Evolutionary conservation across 2,113 vertebrate species (phyloP), one percentile per base, ranked within the genome.

Genomic region (Gallinago undulata): DNA sequence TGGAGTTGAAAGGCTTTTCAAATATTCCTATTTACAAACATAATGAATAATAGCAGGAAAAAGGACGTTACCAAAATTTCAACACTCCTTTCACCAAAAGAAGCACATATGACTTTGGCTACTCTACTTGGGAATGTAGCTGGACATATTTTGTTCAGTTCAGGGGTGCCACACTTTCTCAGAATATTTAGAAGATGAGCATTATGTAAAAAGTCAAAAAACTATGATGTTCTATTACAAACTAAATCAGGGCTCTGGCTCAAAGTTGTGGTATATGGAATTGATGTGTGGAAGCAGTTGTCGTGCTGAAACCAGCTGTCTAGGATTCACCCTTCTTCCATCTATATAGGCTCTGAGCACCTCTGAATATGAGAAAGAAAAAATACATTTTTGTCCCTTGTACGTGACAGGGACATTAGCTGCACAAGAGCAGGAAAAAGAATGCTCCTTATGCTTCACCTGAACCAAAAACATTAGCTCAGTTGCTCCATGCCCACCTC

Each of bases 271-370:
- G 10, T 47, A 13, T 24, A n/a, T 17, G 7, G 13, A 88, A 93
- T 86, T 17, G 2, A 6, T 19, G 21, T 13, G 5, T 35, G 19
- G 27, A 66, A 80, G 23, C 14, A 48, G 5, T 57, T 80, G 25
- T 30, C 19, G 8, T 12, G 7, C 10, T 33, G 22, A 68, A 86
- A 16, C 11, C 0, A 0, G 35, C 21, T 23, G 9, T 39, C 31
- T 35, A 35, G 7, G 14, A 60, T 59, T 83, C 6, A 2, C 10
- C 6, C 9, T 88, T 9, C 9, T 53, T n/a, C 6, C 23, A n/a
- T 18, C 35, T 1, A 0, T 22, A 6, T 24, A 16, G 39, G 25
- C 22, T 78, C 43, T 56, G 47, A 89, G 23, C 33, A 72, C 12
- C 16, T 75, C 16, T 47, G 51, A 80, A 43, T 30, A 35, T 7